Evolutionary conservation across 2,797 vertebrate species (phyloP).

Genomic region (Enteromius mattozi): DNA sequence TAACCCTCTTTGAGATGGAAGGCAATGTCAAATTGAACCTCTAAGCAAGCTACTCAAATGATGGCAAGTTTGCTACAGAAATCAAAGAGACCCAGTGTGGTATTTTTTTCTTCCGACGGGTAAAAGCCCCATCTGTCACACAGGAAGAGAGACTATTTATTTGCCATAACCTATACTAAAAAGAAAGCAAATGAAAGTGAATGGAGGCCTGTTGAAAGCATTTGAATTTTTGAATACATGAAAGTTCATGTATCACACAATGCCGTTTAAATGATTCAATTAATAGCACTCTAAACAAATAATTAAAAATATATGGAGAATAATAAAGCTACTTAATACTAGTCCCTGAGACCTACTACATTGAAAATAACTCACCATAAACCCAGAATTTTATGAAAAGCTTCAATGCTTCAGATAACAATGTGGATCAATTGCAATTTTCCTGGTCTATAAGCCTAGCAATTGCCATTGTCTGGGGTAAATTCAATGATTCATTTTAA

Average conservation of each 20-base stretch:
- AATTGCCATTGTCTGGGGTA: constrained; percentile 25
- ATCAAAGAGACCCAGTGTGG: constrained; percentile 36
- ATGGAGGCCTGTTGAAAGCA: constrained; percentile 7
- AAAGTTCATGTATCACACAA: constrained; percentile 2
- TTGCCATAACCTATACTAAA: constrained; percentile 19
- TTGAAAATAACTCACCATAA: constrained; percentile 6
- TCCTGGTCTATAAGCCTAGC: constrained; percentile 27
- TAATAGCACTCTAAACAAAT: not conserved
- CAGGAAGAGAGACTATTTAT: constrained; percentile 30
- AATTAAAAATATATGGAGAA: constrained; percentile 1
- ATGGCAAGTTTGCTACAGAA: constrained; percentile 40
- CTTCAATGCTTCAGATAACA: constrained; percentile 40
- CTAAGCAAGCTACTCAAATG: constrained; percentile 44
- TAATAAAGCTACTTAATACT: constrained; percentile 17
- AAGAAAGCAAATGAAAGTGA: constrained; percentile 23
- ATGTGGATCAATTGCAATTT: constrained; percentile 47
- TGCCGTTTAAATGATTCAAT: not conserved
- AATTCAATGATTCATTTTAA: constrained; percentile 44
- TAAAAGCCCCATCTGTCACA: constrained; percentile 48
- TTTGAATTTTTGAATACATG: not conserved
- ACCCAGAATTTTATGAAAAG: constrained; percentile 34
- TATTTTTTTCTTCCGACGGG: constrained; percentile 25
- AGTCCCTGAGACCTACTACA: not conserved
- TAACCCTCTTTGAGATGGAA: constrained; percentile 46
- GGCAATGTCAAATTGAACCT: constrained; percentile 50